Conservation (phyloP, 2,888 invertebrate species). For the Hedychridium roseum region DNA sequence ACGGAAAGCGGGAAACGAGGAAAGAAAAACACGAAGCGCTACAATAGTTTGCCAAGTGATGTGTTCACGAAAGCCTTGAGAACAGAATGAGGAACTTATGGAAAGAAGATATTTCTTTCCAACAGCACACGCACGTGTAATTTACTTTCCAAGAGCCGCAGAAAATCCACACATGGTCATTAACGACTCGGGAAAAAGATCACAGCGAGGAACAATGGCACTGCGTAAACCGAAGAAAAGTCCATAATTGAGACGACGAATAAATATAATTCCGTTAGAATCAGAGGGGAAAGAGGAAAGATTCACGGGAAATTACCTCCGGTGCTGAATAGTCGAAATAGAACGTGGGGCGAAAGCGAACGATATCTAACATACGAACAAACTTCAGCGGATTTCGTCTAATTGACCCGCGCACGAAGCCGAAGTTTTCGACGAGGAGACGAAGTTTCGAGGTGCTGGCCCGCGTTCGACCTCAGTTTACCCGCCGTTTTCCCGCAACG, state of each 20-base stretch:
- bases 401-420: constrained; percentile 50
- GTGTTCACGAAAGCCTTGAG: too few species aligned
- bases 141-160: too few species aligned
- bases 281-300: constrained; percentile 3
- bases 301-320: constrained; percentile 22
- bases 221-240: too few species aligned
- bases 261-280: too few species aligned
- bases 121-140: too few species aligned
- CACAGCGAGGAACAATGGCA: too few species aligned
- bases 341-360: constrained; percentile 20
- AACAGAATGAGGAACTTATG: too few species aligned
- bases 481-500: constrained; percentile 24
- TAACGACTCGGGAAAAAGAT: too few species aligned
- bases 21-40: not conserved
- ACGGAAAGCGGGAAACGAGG: not conserved
- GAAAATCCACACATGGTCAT: too few species aligned
- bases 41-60: too few species aligned
- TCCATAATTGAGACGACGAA: too few species aligned
- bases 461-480: constrained; percentile 39
- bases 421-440: constrained; percentile 27
- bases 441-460: constrained; percentile 42
- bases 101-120: too few species aligned
- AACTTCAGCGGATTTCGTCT: constrained; percentile 44
- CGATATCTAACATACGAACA: constrained; percentile 27
- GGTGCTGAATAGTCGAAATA: constrained; percentile 28